These are phyloP conservation scores for Ammospiza nelsoni DNA, from an alignment of 2,113 vertebrate species.

Conservation along the genomic window DNA sequence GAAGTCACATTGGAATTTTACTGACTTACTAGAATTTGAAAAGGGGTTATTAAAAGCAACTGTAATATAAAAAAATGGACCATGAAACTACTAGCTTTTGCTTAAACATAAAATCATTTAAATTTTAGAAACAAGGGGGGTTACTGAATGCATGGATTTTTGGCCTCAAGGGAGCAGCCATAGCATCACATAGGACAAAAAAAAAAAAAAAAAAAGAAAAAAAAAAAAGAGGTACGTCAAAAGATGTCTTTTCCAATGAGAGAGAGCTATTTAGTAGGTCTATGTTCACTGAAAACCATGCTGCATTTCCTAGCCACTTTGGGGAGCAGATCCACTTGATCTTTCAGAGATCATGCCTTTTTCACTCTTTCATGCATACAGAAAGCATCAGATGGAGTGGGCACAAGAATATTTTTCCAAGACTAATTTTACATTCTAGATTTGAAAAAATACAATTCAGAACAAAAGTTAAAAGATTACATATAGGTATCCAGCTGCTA, in stretches of 20 bases:
- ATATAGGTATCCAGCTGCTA: background rate
- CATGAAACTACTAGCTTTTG: background rate
- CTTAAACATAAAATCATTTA: background rate
- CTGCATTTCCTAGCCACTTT: background rate
- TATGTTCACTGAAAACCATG: background rate
- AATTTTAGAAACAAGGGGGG: background rate
- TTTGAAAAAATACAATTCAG: background rate
- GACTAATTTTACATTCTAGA: background rate
- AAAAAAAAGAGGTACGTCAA: background rate
- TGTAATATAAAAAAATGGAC: background rate
- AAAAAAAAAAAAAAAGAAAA: too few relatives aligned
- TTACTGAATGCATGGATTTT: background rate
- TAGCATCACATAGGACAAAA: accelerated
- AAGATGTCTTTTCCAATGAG: background rate
- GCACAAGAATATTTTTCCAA: background rate
- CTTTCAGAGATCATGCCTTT: background rate
- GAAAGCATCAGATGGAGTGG: accelerated
- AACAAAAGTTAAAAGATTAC: background rate
- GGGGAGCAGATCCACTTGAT: background rate
- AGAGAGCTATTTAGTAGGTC: background rate
- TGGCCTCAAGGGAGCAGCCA: background rate
- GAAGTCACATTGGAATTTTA: background rate
- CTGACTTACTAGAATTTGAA: background rate
- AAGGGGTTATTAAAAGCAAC: background rate
- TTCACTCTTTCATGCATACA: background rate